phyloP scores from a whole-genome alignment of 2,113 vertebrate genomes.

The Motacilla alba region DNA sequence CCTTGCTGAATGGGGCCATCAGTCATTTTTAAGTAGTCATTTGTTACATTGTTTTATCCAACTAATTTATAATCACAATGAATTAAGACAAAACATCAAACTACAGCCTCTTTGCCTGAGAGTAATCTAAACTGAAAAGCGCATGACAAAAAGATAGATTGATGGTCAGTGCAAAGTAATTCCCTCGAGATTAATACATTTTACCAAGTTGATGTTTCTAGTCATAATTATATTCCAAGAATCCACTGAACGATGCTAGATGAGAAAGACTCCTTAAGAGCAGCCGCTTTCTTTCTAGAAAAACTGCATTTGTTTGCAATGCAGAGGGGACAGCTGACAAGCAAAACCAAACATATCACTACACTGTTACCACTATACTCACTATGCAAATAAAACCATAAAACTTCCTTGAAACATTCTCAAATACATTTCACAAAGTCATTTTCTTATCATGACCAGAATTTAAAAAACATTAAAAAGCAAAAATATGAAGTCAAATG shows the following conservation, averaged over 20 bases:
- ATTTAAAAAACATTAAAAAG: neutral
- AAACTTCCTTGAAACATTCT: neutral
- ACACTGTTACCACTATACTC: neutral
- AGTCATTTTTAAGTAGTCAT: slow-evolving; percentile 29
- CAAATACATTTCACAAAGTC: neutral
- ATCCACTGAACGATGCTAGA: neutral
- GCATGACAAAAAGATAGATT: slow-evolving; percentile 5
- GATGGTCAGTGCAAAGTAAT: neutral
- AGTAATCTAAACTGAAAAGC: slow-evolving; percentile 35
- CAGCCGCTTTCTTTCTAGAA: neutral
- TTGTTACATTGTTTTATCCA: slow-evolving; percentile 17
- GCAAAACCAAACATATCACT: neutral
- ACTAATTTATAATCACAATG: slow-evolving; percentile 41
- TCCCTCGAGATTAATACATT: slow-evolving; percentile 15
- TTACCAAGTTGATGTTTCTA: neutral
- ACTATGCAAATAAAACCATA: neutral
- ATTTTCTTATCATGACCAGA: neutral
- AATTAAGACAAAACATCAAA: slow-evolving; percentile 30
- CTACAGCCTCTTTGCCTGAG: neutral
- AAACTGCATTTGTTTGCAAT: neutral
- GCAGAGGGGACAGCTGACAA: neutral
- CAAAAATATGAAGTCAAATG: rapidly evolving
- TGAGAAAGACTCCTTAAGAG: neutral
- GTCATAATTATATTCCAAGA: neutral
- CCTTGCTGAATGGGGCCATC: neutral